Percentiles rank a stretch among this genome's conserved stretches.
phyloP scores from a whole-genome alignment of 2,888 invertebrate genomes.

The Serrognathus titanus region DNA sequence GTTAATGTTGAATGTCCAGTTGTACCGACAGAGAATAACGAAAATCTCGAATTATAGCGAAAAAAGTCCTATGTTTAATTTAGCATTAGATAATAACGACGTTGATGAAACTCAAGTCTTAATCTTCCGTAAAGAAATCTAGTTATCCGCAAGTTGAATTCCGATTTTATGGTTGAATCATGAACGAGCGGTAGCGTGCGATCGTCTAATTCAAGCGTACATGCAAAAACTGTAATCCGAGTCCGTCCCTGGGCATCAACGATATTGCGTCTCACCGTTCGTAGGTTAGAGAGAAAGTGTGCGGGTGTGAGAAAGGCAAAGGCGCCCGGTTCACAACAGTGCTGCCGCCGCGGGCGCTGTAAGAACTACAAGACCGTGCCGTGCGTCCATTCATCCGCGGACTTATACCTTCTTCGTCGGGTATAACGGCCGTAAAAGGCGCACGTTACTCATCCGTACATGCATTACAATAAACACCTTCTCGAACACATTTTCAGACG shows the following conservation, averaged over 20 bases:
- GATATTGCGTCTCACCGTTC: background rate
- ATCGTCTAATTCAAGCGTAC: no score
- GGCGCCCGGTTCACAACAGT: conserved; percentile 29
- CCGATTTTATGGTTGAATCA: no score
- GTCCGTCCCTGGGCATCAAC: conserved; percentile 2
- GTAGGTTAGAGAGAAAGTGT: conserved; percentile 20
- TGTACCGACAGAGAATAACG: no score
- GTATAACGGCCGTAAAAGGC: background rate
- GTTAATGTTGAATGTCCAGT: no score
- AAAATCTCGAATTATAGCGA: no score
- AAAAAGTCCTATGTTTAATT: no score
- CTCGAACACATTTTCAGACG: conserved; percentile 2
- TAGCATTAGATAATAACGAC: no score
- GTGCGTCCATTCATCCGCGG: conserved; percentile 16
- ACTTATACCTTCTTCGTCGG: background rate
- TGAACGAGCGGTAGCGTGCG: no score
- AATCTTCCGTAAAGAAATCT: no score
- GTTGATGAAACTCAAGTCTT: no score
- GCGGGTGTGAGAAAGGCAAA: conserved; percentile 29
- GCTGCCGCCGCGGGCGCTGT: conserved; percentile 26
- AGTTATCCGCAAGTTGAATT: no score
- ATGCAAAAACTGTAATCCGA: background rate
- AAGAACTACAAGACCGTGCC: conserved; percentile 16
- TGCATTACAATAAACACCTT: conserved; percentile 2
- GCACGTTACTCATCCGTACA: conserved; percentile 1